A percentile compares a stretch with the other conserved stretches of the same genome.
phyloP scores from a whole-genome alignment of 2,888 invertebrate genomes.

The Euplexia lucipara region DNA sequence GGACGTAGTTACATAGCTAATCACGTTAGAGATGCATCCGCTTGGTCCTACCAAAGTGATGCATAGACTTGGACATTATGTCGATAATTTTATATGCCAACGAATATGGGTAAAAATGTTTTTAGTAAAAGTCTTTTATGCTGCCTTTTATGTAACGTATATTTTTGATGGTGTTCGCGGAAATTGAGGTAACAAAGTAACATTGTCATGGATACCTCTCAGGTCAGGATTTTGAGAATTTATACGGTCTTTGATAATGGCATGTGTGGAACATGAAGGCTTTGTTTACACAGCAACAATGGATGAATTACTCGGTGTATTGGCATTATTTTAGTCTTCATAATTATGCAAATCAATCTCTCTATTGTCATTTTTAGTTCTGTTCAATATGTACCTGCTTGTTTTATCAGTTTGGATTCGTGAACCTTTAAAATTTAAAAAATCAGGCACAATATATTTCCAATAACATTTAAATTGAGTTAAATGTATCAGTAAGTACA shows the following conservation, averaged over 20 bases:
- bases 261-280: background rate
- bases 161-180: slow-evolving; percentile 24
- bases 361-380: background rate
- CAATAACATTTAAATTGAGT: no score
- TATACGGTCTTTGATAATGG: slow-evolving; percentile 13
- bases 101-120: background rate
- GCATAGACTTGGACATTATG: slow-evolving; percentile 20
- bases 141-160: slow-evolving; percentile 22
- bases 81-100: slow-evolving; percentile 42
- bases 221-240: slow-evolving; percentile 16
- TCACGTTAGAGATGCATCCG: slow-evolving; percentile 72
- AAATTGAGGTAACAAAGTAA: slow-evolving; percentile 45
- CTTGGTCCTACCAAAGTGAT: slow-evolving; percentile 52
- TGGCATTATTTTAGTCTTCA: background rate
- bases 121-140: slow-evolving; percentile 8
- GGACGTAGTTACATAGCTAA: slow-evolving; percentile 72
- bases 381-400: slow-evolving; percentile 13
- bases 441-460: no score
- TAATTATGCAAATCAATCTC: background rate
- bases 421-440: no score
- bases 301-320: background rate
- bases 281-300: background rate
- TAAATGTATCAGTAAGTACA: slow-evolving; percentile 1
- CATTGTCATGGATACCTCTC: slow-evolving; percentile 34
- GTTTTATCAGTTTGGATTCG: background rate